A percentile compares a stretch with the other conserved stretches of the same genome.
phyloP scores from a whole-genome alignment of 2,888 invertebrate species.

The Parascotia fuliginaria region DNA sequence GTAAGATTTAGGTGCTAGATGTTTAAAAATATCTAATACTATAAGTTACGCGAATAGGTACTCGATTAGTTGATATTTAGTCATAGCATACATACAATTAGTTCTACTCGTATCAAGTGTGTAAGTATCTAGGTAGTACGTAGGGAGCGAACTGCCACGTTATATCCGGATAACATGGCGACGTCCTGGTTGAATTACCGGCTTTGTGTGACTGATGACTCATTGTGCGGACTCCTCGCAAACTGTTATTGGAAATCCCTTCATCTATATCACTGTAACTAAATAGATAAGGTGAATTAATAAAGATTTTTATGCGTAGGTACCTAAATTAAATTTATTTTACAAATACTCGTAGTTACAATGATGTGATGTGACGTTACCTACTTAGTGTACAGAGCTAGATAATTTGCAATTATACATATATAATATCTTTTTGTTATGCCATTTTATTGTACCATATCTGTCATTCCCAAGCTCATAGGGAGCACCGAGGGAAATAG shows the following conservation, averaged over 20 bases:
- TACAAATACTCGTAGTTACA: too few species aligned
- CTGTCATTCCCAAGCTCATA: too few species aligned
- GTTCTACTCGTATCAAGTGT: conserved; percentile 16
- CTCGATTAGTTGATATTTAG: conserved; percentile 24
- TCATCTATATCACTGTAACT: conserved; percentile 21
- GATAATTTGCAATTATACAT: too few species aligned
- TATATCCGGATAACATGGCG: conserved; percentile 57
- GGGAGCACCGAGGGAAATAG: too few species aligned
- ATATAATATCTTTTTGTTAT: too few species aligned
- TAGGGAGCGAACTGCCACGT: conserved; percentile 31
- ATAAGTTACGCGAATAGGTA: too few species aligned
- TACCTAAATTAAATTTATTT: not conserved
- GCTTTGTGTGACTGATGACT: conserved; percentile 63
- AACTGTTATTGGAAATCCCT: conserved; percentile 55
- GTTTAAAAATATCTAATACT: too few species aligned
- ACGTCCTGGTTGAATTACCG: conserved; percentile 58
- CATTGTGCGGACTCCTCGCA: conserved; percentile 53
- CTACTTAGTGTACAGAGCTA: too few species aligned
- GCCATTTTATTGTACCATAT: too few species aligned
- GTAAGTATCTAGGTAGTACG: conserved; percentile 30
- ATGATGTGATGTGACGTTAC: too few species aligned
- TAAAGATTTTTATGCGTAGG: not conserved
- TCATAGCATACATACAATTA: conserved; percentile 34
- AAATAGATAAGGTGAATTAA: not conserved
- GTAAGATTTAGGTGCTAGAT: too few species aligned